phyloP scores from a whole-genome alignment of 64 coral and sea anemone species.

The Montipora efflorescens region DNA sequence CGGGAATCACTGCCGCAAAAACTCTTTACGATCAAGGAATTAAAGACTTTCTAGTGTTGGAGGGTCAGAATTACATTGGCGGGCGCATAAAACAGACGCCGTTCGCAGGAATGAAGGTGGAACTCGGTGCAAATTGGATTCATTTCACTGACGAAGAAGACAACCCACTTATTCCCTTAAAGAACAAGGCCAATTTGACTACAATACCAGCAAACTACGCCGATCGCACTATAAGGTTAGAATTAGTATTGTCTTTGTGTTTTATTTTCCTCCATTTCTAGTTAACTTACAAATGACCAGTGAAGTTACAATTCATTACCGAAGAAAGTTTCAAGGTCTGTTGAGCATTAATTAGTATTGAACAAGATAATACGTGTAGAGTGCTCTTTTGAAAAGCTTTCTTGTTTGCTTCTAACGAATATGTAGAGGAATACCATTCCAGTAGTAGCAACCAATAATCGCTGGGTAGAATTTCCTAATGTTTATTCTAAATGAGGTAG shows the following conservation, averaged over 20 bases:
- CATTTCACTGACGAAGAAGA: neutral
- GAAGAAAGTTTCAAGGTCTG: too few relatives aligned
- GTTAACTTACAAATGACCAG: too few relatives aligned
- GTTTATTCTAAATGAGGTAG: too few relatives aligned
- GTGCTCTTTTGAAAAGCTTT: too few relatives aligned
- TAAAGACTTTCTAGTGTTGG: slow-evolving; percentile 46
- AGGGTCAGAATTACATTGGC: slow-evolving; percentile 47
- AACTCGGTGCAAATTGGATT: slow-evolving; percentile 44
- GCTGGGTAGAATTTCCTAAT: too few relatives aligned
- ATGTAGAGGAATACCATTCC: too few relatives aligned
- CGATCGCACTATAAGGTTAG: slow-evolving; percentile 18
- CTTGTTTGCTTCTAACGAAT: too few relatives aligned
- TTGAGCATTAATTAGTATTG: too few relatives aligned
- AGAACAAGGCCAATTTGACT: neutral
- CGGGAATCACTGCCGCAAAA: slow-evolving; percentile 43
- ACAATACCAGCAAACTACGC: neutral
- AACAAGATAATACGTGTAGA: too few relatives aligned
- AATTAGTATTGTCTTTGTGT: neutral
- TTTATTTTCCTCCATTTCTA: too few relatives aligned
- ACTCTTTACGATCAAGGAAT: slow-evolving; percentile 7
- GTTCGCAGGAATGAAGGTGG: slow-evolving; percentile 18
- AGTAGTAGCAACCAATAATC: too few relatives aligned
- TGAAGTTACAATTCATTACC: too few relatives aligned
- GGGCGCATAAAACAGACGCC: neutral
- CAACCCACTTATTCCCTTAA: neutral